Percentiles rank a stretch among this genome's conserved stretches.
phyloP scores from a whole-genome alignment of 2,113 vertebrate species.

The Rissa tridactyla region DNA sequence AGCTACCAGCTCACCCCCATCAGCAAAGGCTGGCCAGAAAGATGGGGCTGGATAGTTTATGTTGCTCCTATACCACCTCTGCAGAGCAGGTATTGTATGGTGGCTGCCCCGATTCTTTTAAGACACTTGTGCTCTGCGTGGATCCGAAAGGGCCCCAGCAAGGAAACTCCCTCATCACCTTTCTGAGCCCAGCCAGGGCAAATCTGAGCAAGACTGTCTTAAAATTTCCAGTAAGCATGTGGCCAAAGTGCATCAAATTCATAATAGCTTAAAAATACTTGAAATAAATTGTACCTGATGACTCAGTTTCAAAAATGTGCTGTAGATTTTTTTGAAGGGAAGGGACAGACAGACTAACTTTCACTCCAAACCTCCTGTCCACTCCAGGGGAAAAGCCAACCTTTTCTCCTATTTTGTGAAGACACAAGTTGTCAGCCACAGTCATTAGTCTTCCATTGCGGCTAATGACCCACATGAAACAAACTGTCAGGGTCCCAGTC shows the following conservation, averaged over 20 bases:
- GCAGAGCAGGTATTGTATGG: not conserved
- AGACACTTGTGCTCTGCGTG: not conserved
- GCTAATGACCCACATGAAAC: not conserved
- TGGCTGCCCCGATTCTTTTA: not conserved
- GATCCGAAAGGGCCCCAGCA: not conserved
- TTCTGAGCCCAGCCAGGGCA: not conserved
- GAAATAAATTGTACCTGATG: slow-evolving; percentile 17
- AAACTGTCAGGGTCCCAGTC: not conserved
- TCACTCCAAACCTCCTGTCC: not conserved
- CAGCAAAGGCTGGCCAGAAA: not conserved
- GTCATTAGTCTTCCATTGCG: not conserved
- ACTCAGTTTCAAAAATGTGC: slow-evolving; percentile 15
- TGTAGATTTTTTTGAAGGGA: slow-evolving; percentile 33
- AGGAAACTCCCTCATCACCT: not conserved
- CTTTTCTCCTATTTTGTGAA: not conserved
- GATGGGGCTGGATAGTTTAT: not conserved
- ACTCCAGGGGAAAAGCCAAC: not conserved
- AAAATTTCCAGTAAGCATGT: not conserved
- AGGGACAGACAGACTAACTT: not conserved
- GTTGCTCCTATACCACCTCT: not conserved
- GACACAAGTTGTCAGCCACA: not conserved
- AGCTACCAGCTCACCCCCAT: not conserved
- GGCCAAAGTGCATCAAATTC: not conserved
- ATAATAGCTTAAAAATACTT: slow-evolving; percentile 4
- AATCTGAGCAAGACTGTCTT: not conserved